Base-by-base conservation (phyloP, 2,888 invertebrate genomes). In the Salpingus planirostris region DNA sequence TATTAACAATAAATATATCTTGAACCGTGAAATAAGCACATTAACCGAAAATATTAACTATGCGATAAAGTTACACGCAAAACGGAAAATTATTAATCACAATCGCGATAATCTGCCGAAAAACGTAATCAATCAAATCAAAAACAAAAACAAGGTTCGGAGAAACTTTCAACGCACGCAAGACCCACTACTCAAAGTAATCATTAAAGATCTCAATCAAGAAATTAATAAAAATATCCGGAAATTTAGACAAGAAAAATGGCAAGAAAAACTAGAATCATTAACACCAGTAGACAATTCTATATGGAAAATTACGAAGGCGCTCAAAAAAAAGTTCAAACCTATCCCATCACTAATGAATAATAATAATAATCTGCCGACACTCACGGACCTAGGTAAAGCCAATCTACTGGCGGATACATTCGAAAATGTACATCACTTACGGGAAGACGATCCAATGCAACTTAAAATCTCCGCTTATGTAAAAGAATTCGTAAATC, bases 1-100 rank as follows among this genome's bases (percentile, higher is more conserved):
- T n/a, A 29, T 34, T 13, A 24, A 30, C 7, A 30, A 29, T 2
- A 15, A 2, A 21, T 14, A 15, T 5, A 14, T 25, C 13, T 18
- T 34, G 2, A 26, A 34, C n/a, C 11, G 7, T 3, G 34, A 34
- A 24, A 15, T 31, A 10, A n/a, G 3, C 21, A 15, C 24, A 25
- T 14, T 34, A 3, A 34, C 34, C 1, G 10, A 30, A 11, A 5
- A 10, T 3, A 13, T 34, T 12, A 3, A 11, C 4, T 12, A 13
- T 13, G 24, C 26, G n/a, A 30, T 30, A 25, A 2, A 18, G 8
- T 15, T 12, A 13, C 21, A 30, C n/a, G 11, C 30, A 2, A 13
- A 18, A 14, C 13, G 7, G 13, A 21, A 25, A 7, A 15, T 5
- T 7, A 12, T 24, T 3, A 34, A 34, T 10, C 26, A 11, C 6